phyloP scores from a whole-genome alignment of 2,888 invertebrate genomes.

The Punctoribates punctum region DNA sequence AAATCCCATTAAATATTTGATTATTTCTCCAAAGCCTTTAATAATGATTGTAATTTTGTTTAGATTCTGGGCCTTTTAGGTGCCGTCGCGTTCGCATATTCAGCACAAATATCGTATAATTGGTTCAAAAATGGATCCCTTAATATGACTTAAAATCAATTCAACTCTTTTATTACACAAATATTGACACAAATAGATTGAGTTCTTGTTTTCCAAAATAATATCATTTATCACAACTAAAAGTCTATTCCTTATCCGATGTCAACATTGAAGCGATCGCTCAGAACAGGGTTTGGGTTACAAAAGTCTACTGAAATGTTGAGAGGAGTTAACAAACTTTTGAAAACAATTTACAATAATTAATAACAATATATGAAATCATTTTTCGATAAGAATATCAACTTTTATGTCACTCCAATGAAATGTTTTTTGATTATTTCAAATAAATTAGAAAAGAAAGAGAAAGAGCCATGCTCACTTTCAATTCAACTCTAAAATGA shows the following conservation, averaged over 20 bases:
- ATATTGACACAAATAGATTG: not conserved
- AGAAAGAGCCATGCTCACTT: too few species aligned
- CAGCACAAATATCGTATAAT: slow-evolving; percentile 41
- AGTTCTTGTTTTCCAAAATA: not conserved
- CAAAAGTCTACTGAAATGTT: too few species aligned
- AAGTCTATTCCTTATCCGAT: not conserved
- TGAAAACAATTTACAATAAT: too few species aligned
- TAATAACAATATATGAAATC: too few species aligned
- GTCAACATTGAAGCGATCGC: not conserved
- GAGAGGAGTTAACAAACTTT: too few species aligned
- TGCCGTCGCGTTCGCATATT: slow-evolving; percentile 40
- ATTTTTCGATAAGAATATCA: too few species aligned
- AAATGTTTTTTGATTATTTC: too few species aligned
- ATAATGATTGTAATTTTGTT: slow-evolving; percentile 3
- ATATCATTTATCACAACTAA: slow-evolving; percentile 5
- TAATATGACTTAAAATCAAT: not conserved
- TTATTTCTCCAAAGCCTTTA: not conserved
- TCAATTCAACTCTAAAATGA: too few species aligned
- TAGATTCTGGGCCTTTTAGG: slow-evolving; percentile 39
- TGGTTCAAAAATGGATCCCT: slow-evolving; percentile 41
- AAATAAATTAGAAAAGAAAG: too few species aligned
- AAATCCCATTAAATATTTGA: too few species aligned
- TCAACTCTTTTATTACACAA: not conserved
- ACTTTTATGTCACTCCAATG: too few species aligned
- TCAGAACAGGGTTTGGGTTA: too few species aligned